A percentile compares a stretch with the other conserved stretches of the same genome.
These are phyloP conservation scores for Drosophila asahinai DNA, from an alignment of 1,140 invertebrate species.

Conservation along the genomic window DNA sequence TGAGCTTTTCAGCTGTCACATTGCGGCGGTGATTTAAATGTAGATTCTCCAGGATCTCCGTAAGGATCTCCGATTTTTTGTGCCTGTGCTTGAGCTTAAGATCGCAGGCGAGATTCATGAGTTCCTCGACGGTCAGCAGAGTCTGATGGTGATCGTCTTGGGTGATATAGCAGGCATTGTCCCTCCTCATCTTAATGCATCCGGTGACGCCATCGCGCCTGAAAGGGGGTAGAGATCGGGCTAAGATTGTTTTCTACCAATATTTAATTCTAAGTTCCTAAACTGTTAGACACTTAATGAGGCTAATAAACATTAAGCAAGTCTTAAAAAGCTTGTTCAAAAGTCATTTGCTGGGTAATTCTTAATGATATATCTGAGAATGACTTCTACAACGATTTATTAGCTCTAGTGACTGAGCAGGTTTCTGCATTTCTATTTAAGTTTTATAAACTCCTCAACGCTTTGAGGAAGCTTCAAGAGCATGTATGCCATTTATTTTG, in stretches of 20 bases:
- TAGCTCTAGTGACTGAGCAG: slow-evolving; percentile 13
- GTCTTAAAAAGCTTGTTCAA: too few species aligned
- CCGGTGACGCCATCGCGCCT: slow-evolving; percentile 87
- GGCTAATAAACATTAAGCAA: too few species aligned
- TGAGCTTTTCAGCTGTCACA: slow-evolving; percentile 88
- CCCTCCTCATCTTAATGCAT: slow-evolving; percentile 86
- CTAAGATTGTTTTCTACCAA: not conserved
- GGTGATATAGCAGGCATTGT: slow-evolving; percentile 93
- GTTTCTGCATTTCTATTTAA: slow-evolving; percentile 8
- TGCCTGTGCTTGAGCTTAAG: slow-evolving; percentile 88
- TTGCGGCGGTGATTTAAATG: slow-evolving; percentile 88
- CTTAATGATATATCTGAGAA: too few species aligned
- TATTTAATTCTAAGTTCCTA: too few species aligned
- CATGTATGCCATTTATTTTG: not conserved
- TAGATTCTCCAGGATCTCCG: slow-evolving; percentile 87
- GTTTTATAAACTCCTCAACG: slow-evolving; percentile 5
- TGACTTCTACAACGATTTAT: not conserved
- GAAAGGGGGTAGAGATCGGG: not conserved
- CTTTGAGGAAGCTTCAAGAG: slow-evolving; percentile 10
- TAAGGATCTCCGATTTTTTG: slow-evolving; percentile 81
- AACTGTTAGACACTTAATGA: too few species aligned
- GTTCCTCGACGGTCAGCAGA: slow-evolving; percentile 92
- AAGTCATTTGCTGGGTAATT: not conserved
- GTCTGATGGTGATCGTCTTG: slow-evolving; percentile 95
- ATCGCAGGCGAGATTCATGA: slow-evolving; percentile 93